A percentile compares a stretch with the other conserved stretches of the same genome.
These are phyloP conservation scores for Meiosimyza decipiens DNA, from an alignment of 2,888 invertebrate species.

Conservation along the genomic window DNA sequence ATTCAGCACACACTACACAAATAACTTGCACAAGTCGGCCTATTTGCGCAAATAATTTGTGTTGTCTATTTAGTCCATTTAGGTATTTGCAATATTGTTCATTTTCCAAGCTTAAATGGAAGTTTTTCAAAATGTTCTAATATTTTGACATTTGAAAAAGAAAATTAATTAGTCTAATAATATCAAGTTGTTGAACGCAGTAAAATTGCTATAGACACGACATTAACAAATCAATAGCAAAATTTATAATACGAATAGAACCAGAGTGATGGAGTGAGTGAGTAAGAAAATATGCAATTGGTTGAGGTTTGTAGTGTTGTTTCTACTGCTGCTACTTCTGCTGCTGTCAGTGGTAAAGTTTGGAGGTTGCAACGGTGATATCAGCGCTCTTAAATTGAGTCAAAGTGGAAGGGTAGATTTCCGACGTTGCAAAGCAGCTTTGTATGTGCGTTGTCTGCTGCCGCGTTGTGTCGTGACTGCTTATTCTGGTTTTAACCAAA, in stretches of 20 bases:
- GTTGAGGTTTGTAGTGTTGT: background rate
- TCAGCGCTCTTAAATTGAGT: slow-evolving; percentile 4
- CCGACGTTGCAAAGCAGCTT: slow-evolving; percentile 11
- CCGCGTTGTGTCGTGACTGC: slow-evolving; percentile 11
- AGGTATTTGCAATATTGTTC: no score
- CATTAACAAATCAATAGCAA: slow-evolving; percentile 27
- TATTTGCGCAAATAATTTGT: no score
- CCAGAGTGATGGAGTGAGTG: no score
- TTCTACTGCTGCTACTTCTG: background rate
- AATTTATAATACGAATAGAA: background rate
- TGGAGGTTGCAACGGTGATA: slow-evolving; percentile 7
- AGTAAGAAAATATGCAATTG: background rate
- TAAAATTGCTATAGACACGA: slow-evolving; percentile 12
- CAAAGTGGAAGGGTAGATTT: slow-evolving; percentile 33
- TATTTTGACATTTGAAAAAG: no score
- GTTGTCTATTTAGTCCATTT: no score
- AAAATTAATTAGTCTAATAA: no score
- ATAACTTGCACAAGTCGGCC: no score
- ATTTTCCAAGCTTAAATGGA: no score
- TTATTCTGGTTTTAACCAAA: slow-evolving; percentile 17
- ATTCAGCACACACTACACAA: no score
- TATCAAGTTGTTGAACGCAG: background rate
- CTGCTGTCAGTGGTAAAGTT: background rate
- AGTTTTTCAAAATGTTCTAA: no score
- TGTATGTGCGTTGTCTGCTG: background rate